These are phyloP conservation scores for Pantelozetes paolii DNA, from an alignment of 2,888 invertebrate species.

Conservation along the genomic window DNA sequence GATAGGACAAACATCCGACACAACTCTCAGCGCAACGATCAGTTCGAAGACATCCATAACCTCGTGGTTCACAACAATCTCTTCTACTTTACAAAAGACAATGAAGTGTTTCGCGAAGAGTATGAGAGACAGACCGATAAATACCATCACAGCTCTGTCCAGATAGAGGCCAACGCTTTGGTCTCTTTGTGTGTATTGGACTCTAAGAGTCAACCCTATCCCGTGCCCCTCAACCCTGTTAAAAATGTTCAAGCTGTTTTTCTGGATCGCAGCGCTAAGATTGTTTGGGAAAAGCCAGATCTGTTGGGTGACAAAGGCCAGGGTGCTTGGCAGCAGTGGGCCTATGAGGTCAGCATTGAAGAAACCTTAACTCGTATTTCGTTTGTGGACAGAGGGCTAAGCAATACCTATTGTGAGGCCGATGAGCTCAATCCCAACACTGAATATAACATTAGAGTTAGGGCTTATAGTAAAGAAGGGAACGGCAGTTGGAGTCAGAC, in stretches of 20 bases:
- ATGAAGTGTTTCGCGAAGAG: slow-evolving; percentile 71
- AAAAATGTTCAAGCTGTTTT: slow-evolving; percentile 74
- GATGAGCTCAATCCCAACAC: slow-evolving; percentile 65
- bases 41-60: slow-evolving; percentile 69
- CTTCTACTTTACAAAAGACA: slow-evolving; percentile 81
- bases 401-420: slow-evolving; percentile 25
- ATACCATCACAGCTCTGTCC: slow-evolving; percentile 72
- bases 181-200: slow-evolving; percentile 56
- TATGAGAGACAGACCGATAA: slow-evolving; percentile 64
- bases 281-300: slow-evolving; percentile 77
- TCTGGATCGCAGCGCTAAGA: slow-evolving; percentile 63
- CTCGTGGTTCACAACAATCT: slow-evolving; percentile 69
- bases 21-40: slow-evolving; percentile 67
- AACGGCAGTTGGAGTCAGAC: slow-evolving; percentile 71
- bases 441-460: slow-evolving; percentile 71
- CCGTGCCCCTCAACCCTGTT: slow-evolving; percentile 59
- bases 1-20: slow-evolving; percentile 61
- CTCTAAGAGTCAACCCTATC: slow-evolving; percentile 39
- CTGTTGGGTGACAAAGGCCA: slow-evolving; percentile 63
- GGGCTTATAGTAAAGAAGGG: slow-evolving; percentile 71
- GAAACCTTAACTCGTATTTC: slow-evolving; percentile 5
- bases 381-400: slow-evolving; percentile 32
- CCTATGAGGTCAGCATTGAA: slow-evolving; percentile 66
- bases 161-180: slow-evolving; percentile 49
- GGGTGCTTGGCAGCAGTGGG: slow-evolving; percentile 70